Evolutionary conservation across 2,888 invertebrate species (phyloP), one percentile per base, ranked within the genome.

Genomic region (Zhuqinia jingwanae): DNA sequence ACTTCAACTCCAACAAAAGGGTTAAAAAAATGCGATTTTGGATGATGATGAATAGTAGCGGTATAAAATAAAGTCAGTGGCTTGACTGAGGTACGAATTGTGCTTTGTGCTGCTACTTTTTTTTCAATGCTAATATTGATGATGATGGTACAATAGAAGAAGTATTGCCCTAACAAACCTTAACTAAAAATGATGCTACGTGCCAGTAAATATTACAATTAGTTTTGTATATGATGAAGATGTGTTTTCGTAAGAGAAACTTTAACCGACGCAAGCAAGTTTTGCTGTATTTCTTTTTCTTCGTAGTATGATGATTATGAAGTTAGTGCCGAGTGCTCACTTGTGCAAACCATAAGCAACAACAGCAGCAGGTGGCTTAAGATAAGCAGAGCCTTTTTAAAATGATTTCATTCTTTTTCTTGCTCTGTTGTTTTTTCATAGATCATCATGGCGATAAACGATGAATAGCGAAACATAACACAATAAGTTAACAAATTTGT

Each of bases 341-440:
- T 17, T 36, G 36, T 36, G 8, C 3, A 36, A 36, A 36, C 5
- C 3, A 36, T 3, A 3, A 36, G 36, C 8, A 36, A 8, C 36
- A 36, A 8, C 36, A 36, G 36, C 36, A 75, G 75, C 53, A 53
- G 75, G 75, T 75, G 75, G 75, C 53, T 75, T 56, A 56, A 56
- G 56, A 56, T 75, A 75, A 75, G 56, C 56, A 56, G 53, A 8
- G 75, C 20, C 30, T 75, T 53, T 75, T 56, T 53, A 75, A 42
- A 75, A 30, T 53, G n/a, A 36, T 27, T 56, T 42, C 56, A 56
- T 75, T 75, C 75, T 56, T 75, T 56, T 75, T 56, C 75, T 53
- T 75, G 36, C 36, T 45, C n/a, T 60, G 25, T 22, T 60, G 27
- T 25, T 25, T 42, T 75, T 10, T 75, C 17, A 5, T n/a, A n/a